These are phyloP conservation scores for Pithys albifrons DNA, from an alignment of 2,113 vertebrate species.

Conservation along the genomic window DNA sequence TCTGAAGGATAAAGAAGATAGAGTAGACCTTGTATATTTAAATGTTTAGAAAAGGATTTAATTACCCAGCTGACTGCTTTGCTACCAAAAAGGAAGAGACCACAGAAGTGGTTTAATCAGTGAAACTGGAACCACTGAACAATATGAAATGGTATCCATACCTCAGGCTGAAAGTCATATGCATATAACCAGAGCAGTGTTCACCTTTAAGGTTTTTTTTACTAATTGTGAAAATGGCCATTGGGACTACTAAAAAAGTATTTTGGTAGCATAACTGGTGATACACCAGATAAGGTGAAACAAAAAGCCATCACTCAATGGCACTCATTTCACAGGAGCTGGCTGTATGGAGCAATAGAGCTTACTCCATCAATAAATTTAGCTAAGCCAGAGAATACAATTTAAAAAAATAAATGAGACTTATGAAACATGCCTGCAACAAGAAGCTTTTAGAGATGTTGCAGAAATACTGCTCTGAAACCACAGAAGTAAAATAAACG, in stretches of 20 bases:
- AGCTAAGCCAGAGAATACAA: neutral
- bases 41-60: neutral
- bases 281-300: neutral
- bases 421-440: neutral
- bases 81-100: neutral
- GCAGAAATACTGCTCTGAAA: neutral
- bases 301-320: neutral
- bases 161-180: neutral
- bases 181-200: neutral
- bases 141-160: neutral
- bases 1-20: neutral
- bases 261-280: neutral
- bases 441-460: neutral
- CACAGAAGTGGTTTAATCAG: neutral
- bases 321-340: neutral
- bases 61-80: neutral
- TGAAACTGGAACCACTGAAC: neutral
- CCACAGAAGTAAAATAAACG: neutral
- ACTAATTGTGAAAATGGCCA: neutral
- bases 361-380: neutral
- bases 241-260: neutral
- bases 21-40: neutral
- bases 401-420: neutral
- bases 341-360: neutral
- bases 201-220: neutral